These are phyloP conservation scores for Heliconius nattereri DNA, from an alignment of 1,140 invertebrate genomes.

Conservation along the genomic window DNA sequence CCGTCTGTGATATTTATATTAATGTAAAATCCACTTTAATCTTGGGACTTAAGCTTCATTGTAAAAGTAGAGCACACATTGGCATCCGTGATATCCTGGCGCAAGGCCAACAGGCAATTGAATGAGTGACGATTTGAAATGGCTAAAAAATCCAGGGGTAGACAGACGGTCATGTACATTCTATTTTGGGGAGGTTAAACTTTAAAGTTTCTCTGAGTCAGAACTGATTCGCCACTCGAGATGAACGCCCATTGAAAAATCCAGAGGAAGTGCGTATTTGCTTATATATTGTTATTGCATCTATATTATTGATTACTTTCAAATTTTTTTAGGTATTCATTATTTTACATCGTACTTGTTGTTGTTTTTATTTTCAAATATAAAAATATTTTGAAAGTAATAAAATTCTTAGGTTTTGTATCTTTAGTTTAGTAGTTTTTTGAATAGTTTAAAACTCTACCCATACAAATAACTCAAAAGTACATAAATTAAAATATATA, in stretches of 20 bases:
- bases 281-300: slow-evolving; percentile 33
- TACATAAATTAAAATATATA: background rate
- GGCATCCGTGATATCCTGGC: slow-evolving; percentile 66
- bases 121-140: slow-evolving; percentile 73
- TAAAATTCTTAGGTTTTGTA: too few relatives aligned
- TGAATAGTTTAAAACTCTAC: too few relatives aligned
- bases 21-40: slow-evolving; percentile 50
- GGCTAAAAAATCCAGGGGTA: slow-evolving; percentile 64
- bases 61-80: slow-evolving; percentile 56
- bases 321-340: background rate
- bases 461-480: too few relatives aligned
- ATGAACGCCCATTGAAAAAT: slow-evolving; percentile 59
- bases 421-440: too few relatives aligned
- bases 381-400: too few relatives aligned
- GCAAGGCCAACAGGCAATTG: slow-evolving; percentile 70
- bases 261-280: slow-evolving; percentile 63
- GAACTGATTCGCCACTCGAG: slow-evolving; percentile 60
- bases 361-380: too few relatives aligned
- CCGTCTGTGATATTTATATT: slow-evolving; percentile 30
- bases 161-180: slow-evolving; percentile 63
- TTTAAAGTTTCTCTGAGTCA: slow-evolving; percentile 71
- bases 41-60: slow-evolving; percentile 44
- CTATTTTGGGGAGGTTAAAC: slow-evolving; percentile 74
- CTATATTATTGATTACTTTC: background rate
- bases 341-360: too few relatives aligned